Base-by-base conservation (phyloP, 2,113 vertebrate species). In the Phalacrocorax carbo region DNA sequence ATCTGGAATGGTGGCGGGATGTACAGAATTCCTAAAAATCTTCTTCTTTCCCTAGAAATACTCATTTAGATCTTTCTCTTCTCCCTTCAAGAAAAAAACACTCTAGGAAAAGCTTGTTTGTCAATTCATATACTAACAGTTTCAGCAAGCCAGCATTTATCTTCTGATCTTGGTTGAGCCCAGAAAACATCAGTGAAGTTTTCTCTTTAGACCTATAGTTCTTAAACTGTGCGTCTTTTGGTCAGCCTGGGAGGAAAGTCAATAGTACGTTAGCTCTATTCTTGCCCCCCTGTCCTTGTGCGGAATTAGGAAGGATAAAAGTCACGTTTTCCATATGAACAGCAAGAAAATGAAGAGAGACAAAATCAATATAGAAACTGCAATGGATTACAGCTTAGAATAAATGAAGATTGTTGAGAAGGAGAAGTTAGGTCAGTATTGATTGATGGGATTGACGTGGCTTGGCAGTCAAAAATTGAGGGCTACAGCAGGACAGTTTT, bases 241-340 rank as follows among this genome's bases (percentile, higher is more conserved):
- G 77, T 90, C 87, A 92, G 44, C 18, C 89, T 96, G 83, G 88
- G 79, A 93, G 91, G 94, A 94, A 95, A 91, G 94, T 36, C 92
- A 73, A n/a, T 86, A 96, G 86, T 17, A 34, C 84, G 54, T 90
- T 57, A 91, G 76, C 87, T 96, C 84, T 65, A 0, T n/a, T 78
- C 79, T 77, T 78, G 83, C 92, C 68, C 80, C 2, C 2, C 69
- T 77, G 92, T 88, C 95, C 95, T 91, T 93, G 86, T 34, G 18
- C 61, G 25, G 82, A 94, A 81, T 95, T 94, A 96, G 91, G 85
- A 94, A 81, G 81, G 87, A 93, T 91, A 91, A 94, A 96, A 93
- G 91, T 85, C 78, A 83, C 34, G 3, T 92, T 94, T 93, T 93
- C 73, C 51, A 9, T 77, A 46, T 26, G 79, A 96, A 48, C 87